Conservation (phyloP, 1,140 invertebrate species). For the Neodiprion pinetum region DNA sequence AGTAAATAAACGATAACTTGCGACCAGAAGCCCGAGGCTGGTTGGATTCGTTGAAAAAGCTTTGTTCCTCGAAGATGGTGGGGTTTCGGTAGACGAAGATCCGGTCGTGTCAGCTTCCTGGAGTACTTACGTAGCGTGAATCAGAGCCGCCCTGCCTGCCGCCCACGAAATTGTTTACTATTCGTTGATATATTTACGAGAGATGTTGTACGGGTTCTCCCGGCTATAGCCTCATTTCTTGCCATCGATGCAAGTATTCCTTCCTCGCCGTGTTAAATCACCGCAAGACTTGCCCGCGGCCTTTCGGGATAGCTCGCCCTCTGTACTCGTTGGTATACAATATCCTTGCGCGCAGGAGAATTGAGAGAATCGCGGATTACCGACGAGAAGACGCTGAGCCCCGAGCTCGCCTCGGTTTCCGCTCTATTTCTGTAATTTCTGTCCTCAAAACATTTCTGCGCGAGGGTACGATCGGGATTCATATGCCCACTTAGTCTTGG, state of each 20-base stretch:
- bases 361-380: no score
- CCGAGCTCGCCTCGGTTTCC: conserved; percentile 7
- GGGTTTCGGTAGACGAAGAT: not conserved
- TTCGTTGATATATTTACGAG: conserved; percentile 1
- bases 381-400: no score
- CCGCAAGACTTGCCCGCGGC: no score
- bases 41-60: not conserved
- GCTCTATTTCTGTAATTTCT: conserved; percentile 43
- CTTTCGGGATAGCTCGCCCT: no score
- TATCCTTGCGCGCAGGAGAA: no score
- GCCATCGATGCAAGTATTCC: not conserved
- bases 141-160: not conserved
- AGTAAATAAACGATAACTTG: conserved; percentile 5
- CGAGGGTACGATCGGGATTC: conserved; percentile 9
- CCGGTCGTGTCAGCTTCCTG: not conserved
- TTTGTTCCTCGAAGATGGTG: conserved; percentile 1
- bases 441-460: conserved; percentile 42
- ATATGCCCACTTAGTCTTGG: conserved; percentile 2
- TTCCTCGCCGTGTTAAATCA: not conserved
- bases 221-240: not conserved
- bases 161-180: not conserved
- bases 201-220: not conserved
- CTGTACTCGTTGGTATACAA: no score
- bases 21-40: not conserved
- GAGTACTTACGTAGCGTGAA: not conserved